These are phyloP conservation scores for Melinaea menophilus DNA, from an alignment of 2,888 invertebrate species.

Conservation along the genomic window DNA sequence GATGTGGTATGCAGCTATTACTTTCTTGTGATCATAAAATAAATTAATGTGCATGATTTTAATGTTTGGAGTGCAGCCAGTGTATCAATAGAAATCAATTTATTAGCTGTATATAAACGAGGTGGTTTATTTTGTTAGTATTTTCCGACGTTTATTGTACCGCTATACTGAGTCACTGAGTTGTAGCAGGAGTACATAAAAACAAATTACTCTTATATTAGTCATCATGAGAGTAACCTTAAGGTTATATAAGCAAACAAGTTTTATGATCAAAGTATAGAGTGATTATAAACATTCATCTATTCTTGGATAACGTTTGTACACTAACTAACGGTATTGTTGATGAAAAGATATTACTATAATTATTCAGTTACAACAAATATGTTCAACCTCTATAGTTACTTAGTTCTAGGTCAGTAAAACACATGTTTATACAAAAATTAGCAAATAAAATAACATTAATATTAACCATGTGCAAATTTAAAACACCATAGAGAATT, in stretches of 20 bases:
- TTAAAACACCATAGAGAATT: too few relatives aligned
- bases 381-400: too few relatives aligned
- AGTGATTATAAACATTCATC: constrained; percentile 30
- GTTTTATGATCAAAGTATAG: constrained; percentile 26
- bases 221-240: constrained; percentile 30
- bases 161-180: constrained; percentile 36
- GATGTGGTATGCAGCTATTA: constrained; percentile 39
- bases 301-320: constrained; percentile 12
- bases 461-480: too few relatives aligned
- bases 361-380: too few relatives aligned
- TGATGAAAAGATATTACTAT: neutral
- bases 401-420: too few relatives aligned
- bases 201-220: constrained; percentile 29
- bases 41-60: constrained; percentile 15
- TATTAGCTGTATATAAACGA: constrained; percentile 13
- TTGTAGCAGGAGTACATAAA: constrained; percentile 28
- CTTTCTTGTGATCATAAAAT: constrained; percentile 32
- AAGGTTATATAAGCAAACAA: constrained; percentile 34
- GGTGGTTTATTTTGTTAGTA: constrained; percentile 10
- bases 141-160: constrained; percentile 38
- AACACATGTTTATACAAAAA: too few relatives aligned
- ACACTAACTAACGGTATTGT: neutral
- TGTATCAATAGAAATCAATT: constrained; percentile 27
- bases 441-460: too few relatives aligned
- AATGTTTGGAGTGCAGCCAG: constrained; percentile 37